Evolutionary conservation across 2,113 vertebrate genomes (phyloP).

Genomic region (Calcarius ornatus): DNA sequence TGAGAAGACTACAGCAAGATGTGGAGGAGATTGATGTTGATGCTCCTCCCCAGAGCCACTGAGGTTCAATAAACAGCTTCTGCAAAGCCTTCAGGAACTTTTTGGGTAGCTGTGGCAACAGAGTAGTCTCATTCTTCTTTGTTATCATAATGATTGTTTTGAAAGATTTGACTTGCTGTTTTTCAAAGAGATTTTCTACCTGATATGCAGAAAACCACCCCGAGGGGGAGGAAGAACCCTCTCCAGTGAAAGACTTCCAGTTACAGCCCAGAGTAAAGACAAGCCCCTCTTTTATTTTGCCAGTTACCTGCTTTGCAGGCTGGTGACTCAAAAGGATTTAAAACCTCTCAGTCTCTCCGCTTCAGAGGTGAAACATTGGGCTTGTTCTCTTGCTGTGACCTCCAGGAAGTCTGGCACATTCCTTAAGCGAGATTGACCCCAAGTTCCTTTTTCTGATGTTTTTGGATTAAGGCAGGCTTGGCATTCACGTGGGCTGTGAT

Average conservation of each 20-base stretch:
- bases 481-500: not conserved
- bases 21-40: not conserved
- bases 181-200: slow-evolving; percentile 58
- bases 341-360: not conserved
- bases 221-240: slow-evolving; percentile 39
- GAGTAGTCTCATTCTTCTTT: slow-evolving; percentile 7
- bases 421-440: slow-evolving; percentile 36
- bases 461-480: slow-evolving; percentile 41
- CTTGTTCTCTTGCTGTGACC: slow-evolving; percentile 18
- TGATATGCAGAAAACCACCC: slow-evolving; percentile 42
- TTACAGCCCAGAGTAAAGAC: slow-evolving; percentile 3
- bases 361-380: slow-evolving; percentile 8
- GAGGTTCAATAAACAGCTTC: not conserved
- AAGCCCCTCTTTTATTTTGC: slow-evolving; percentile 24
- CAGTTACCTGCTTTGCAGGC: slow-evolving; percentile 11
- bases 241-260: slow-evolving; percentile 35
- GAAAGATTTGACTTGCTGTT: slow-evolving; percentile 20
- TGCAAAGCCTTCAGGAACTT: not conserved
- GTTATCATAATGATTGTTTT: slow-evolving; percentile 35
- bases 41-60: not conserved
- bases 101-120: not conserved
- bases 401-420: slow-evolving; percentile 47
- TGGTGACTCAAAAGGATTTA: slow-evolving; percentile 2
- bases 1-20: not conserved
- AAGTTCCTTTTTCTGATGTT: slow-evolving; percentile 52